A percentile compares a stretch with the other conserved stretches of the same genome.
phyloP scores from a whole-genome alignment of 2,113 vertebrate species.

The Ahaetulla prasina region DNA sequence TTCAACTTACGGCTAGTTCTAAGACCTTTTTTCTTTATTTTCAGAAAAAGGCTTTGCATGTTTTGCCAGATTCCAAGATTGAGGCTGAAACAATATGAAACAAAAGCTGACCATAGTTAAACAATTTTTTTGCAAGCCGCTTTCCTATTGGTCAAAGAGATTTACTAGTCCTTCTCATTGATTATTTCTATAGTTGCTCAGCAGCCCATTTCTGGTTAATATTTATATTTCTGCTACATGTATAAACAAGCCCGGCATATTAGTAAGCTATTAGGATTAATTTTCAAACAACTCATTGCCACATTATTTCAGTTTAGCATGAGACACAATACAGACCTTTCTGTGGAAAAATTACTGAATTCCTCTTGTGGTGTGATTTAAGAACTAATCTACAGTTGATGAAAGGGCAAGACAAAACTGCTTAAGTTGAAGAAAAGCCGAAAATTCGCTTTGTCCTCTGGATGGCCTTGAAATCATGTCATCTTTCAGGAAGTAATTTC shows the following conservation, averaged over 20 bases:
- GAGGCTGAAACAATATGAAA: neutral
- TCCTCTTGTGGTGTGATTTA: neutral
- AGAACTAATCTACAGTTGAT: neutral
- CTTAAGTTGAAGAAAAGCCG: neutral
- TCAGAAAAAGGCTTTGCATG: neutral
- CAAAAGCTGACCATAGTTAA: neutral
- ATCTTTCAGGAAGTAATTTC: neutral
- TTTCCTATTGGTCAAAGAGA: neutral
- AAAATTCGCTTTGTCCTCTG: neutral
- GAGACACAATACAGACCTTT: neutral
- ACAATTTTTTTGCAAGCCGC: neutral
- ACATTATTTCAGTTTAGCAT: neutral
- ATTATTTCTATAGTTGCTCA: neutral
- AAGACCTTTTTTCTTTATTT: neutral
- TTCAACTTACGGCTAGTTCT: neutral
- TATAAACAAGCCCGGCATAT: neutral
- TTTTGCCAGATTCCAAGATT: neutral
- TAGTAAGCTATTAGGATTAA: neutral
- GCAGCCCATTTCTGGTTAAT: neutral
- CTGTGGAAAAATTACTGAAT: neutral
- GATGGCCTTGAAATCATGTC: neutral
- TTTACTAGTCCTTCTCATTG: neutral
- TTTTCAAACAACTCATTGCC: neutral
- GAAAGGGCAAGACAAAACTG: neutral
- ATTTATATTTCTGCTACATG: neutral